A percentile compares a stretch with the other conserved stretches of the same genome.
These are phyloP conservation scores for Acrossocheilus wenchowensis DNA, from an alignment of 2,797 vertebrate genomes.

Conservation along the genomic window DNA sequence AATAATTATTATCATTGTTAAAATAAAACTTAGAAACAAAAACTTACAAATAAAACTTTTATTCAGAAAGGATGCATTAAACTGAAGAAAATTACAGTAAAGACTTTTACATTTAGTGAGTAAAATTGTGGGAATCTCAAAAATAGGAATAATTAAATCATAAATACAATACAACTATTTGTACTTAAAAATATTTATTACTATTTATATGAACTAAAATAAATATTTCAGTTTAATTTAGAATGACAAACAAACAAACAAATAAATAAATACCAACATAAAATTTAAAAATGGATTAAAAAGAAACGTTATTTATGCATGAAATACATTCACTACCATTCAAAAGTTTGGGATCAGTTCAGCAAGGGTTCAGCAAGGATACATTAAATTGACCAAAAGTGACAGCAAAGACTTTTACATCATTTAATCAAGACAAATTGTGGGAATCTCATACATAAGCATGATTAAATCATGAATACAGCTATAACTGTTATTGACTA, in stretches of 20 bases:
- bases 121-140: neutral
- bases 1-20: neutral
- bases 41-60: neutral
- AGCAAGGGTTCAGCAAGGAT: neutral
- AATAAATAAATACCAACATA: neutral
- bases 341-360: neutral
- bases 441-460: constrained; percentile 7
- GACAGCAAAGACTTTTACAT: neutral
- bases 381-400: neutral
- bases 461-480: constrained; percentile 22
- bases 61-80: neutral
- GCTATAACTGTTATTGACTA: constrained; percentile 12
- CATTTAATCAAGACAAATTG: neutral
- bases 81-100: neutral
- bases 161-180: neutral
- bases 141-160: neutral
- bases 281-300: neutral
- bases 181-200: neutral
- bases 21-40: neutral
- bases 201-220: neutral
- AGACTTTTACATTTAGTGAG: neutral
- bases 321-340: neutral
- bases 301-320: neutral
- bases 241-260: neutral
- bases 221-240: neutral